Percentiles rank a stretch among this genome's conserved stretches.
These are phyloP conservation scores for Cephus runcator DNA, from an alignment of 2,888 invertebrate species.

Conservation along the genomic window DNA sequence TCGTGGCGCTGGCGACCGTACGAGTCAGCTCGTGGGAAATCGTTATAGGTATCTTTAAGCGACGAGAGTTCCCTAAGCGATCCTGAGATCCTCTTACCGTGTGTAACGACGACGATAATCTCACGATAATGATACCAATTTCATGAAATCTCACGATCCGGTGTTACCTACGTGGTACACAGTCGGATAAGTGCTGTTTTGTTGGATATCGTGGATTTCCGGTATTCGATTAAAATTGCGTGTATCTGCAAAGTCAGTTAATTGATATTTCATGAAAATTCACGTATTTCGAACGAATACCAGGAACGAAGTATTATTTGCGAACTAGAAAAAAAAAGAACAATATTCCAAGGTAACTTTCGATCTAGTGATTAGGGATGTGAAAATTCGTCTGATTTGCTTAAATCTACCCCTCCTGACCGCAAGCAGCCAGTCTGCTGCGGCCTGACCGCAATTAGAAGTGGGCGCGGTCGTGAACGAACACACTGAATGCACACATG, in stretches of 20 bases:
- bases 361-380: conserved; percentile 3
- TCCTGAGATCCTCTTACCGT: conserved; percentile 1
- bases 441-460: conserved; percentile 28
- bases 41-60: neutral
- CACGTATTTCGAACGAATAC: neutral
- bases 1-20: neutral
- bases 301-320: neutral
- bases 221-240: neutral
- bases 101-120: neutral
- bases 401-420: conserved; percentile 10
- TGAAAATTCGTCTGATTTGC: conserved; percentile 40
- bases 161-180: neutral
- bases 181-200: neutral
- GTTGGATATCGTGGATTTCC: neutral
- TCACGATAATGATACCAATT: conserved; percentile 5
- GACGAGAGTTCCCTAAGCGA: neutral
- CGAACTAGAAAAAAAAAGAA: neutral
- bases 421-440: conserved; percentile 9
- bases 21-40: neutral
- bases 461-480: neutral
- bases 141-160: neutral
- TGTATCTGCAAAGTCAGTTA: neutral
- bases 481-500: neutral
- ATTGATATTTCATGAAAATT: neutral
- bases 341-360: too few species aligned